Evolutionary conservation across 2,113 vertebrate species (phyloP), one percentile per base, ranked within the genome.

Genomic region (Tinamus guttatus): DNA sequence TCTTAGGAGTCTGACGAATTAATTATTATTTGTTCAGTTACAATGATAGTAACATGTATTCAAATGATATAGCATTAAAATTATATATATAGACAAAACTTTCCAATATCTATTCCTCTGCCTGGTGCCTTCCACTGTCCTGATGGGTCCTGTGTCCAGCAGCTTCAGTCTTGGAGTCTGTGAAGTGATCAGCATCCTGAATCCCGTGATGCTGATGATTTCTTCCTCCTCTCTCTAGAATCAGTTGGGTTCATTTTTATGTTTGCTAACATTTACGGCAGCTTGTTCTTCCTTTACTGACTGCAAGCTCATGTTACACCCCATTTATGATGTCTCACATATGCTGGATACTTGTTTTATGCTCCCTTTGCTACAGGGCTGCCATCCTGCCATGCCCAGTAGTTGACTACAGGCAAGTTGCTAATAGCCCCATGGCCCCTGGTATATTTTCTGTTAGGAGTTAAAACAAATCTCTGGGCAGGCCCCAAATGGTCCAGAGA

Each of bases 81-180:
- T 78, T 49, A 17, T 5, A 12, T 5, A 10, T 41, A 22, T 22
- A n/a, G 14, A 40, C n/a, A 71, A 68, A 79, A 49, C 20, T 67
- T 79, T 75, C 52, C 59, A 67, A 30, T 25, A n/a, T 27, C 5
- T 14, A 51, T 56, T 52, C 11, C 16, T 54, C 84, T 56, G 43
- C 71, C 49, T 58, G 47, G 10, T 80, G 62, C 15, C 32, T 81
- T 87, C 51, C 51, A 40, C 8, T 67, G 45, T 45, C 78, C 8
- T 71, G 1, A 24, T 41, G 16, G 21, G 13, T 60, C 65, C 22
- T 2, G 0, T 25, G 83, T 32, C 38, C 4, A 3, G 1, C 64
- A 24, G 19, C 25, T 51, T 79, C 38, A 45, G 18, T 63, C n/a
- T 18, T 87, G 32, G 18, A 4, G 7, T 51, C 14, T 0, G 0